phyloP scores from a whole-genome alignment of 2,113 vertebrate species.

The Coturnix japonica region DNA sequence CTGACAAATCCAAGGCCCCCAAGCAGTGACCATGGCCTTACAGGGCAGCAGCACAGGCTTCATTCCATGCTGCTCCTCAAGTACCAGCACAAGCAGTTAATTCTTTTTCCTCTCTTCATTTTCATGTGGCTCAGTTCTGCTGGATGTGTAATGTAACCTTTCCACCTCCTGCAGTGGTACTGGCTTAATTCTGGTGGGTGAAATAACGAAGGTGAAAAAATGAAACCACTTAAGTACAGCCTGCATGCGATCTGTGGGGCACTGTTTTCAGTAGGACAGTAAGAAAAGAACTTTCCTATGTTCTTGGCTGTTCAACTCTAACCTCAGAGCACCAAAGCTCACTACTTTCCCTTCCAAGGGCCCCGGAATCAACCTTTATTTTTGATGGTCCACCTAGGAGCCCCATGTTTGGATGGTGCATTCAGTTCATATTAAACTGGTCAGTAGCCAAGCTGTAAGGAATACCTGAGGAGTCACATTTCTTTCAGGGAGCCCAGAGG shows the following conservation, averaged over 20 bases:
- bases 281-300: background rate
- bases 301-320: background rate
- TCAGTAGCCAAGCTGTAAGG: background rate
- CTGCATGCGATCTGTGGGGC: background rate
- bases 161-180: background rate
- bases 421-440: background rate
- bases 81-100: background rate
- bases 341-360: background rate
- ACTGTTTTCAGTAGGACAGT: background rate
- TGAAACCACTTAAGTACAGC: background rate
- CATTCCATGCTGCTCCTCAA: background rate
- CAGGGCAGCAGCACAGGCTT: background rate
- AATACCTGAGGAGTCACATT: background rate
- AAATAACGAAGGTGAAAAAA: background rate
- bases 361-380: background rate
- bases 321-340: background rate
- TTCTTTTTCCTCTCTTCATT: background rate
- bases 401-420: background rate
- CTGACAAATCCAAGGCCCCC: background rate
- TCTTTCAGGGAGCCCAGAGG: background rate
- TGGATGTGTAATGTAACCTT: background rate
- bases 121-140: background rate
- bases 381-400: background rate
- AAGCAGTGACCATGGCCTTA: rapidly evolving
- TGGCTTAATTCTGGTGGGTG: background rate